Conservation (phyloP, 1,140 invertebrate species). For the Zaprionus vittiger region DNA sequence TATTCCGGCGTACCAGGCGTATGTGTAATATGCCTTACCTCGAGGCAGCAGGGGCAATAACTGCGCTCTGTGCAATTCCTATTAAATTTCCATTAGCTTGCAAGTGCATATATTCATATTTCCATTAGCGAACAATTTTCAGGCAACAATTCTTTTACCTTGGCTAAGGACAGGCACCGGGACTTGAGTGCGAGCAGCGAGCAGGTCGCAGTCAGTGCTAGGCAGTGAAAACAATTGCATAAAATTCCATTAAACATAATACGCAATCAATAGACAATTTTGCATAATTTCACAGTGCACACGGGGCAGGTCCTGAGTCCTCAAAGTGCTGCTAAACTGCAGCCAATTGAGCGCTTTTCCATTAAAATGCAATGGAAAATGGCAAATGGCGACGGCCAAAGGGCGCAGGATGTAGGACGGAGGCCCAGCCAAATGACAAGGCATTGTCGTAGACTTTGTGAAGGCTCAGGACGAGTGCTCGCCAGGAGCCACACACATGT, state of each 20-base stretch:
- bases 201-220: conserved; percentile 3
- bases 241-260: conserved; percentile 73
- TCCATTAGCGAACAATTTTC: conserved; percentile 34
- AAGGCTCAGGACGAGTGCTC: conserved; percentile 25
- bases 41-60: no score
- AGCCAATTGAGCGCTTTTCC: conserved; percentile 61
- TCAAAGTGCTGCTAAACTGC: conserved; percentile 63
- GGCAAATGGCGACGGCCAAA: conserved; percentile 3
- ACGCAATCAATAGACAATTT: conserved; percentile 70
- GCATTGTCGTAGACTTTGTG: conserved; percentile 45
- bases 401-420: background rate
- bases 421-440: conserved; percentile 49
- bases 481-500: conserved; percentile 12
- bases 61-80: conserved; percentile 28
- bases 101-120: conserved; percentile 49
- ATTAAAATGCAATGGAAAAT: conserved; percentile 61
- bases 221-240: conserved; percentile 60
- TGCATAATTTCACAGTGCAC: conserved; percentile 63
- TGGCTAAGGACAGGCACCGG: background rate
- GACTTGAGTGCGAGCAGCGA: background rate
- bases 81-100: conserved; percentile 64
- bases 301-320: conserved; percentile 29
- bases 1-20: conserved; percentile 18
- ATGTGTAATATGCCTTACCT: conserved; percentile 7
- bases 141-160: conserved; percentile 25